phyloP scores from a whole-genome alignment of 2,888 invertebrate genomes.

The Limenitis arthemis region DNA sequence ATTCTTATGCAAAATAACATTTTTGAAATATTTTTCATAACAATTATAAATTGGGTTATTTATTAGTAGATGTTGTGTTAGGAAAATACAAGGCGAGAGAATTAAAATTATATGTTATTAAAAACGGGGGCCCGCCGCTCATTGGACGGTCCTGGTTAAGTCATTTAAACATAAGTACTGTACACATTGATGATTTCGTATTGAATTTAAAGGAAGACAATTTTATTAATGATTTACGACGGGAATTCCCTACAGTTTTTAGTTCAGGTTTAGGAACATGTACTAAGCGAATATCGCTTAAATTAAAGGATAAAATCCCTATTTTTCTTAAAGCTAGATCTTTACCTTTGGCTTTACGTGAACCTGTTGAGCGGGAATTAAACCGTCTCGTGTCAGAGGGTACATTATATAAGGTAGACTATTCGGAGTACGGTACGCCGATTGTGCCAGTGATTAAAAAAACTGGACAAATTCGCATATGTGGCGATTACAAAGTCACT shows the following conservation, averaged over 20 bases:
- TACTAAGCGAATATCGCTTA: not conserved
- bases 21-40: no score
- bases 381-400: not conserved
- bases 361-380: not conserved
- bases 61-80: not conserved
- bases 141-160: not conserved
- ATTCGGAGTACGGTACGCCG: not conserved
- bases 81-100: not conserved
- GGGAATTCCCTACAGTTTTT: not conserved
- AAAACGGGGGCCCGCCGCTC: not conserved
- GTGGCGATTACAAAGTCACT: no score
- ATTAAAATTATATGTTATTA: not conserved
- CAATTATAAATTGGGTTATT: no score
- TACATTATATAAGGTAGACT: not conserved
- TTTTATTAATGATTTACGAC: not conserved
- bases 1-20: no score
- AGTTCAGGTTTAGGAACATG: not conserved
- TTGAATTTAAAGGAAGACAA: not conserved
- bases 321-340: not conserved
- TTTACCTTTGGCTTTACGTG: not conserved
- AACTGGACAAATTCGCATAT: no score
- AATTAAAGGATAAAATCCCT: no score
- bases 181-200: not conserved
- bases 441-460: no score
- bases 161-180: no score